Percentiles rank a stretch among this genome's conserved stretches.
Evolutionary conservation across 1,140 invertebrate genomes (phyloP).

Genomic region (Galleria mellonella): DNA sequence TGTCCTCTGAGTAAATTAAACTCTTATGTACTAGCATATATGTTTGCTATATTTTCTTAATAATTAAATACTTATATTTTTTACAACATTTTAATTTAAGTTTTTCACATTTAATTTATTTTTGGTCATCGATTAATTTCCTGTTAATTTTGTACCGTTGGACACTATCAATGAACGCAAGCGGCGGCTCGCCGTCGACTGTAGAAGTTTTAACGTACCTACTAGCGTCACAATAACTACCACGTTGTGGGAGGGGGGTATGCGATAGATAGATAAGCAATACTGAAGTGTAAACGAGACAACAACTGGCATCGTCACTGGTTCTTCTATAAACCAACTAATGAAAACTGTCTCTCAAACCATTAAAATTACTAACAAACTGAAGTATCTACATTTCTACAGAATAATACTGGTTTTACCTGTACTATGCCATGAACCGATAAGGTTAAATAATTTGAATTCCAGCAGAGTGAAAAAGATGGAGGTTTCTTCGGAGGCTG

Average conservation of each 20-base stretch:
- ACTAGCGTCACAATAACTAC: slow-evolving; percentile 37
- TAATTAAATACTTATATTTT: slow-evolving; percentile 5
- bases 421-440: slow-evolving; percentile 49
- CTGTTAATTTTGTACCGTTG: neutral
- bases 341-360: slow-evolving; percentile 43
- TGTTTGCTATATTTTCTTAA: neutral
- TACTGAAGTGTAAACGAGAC: slow-evolving; percentile 30
- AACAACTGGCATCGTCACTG: slow-evolving; percentile 30
- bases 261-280: slow-evolving; percentile 38
- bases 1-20: slow-evolving; percentile 1
- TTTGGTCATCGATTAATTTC: slow-evolving; percentile 4
- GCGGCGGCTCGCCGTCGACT: slow-evolving; percentile 54
- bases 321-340: slow-evolving; percentile 59
- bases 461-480: slow-evolving; percentile 67
- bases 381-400: slow-evolving; percentile 33
- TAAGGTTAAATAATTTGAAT: slow-evolving; percentile 60
- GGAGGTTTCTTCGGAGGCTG: slow-evolving; percentile 44
- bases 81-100: slow-evolving; percentile 11
- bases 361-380: slow-evolving; percentile 28
- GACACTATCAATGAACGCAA: slow-evolving; percentile 23
- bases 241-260: slow-evolving; percentile 46
- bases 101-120: slow-evolving; percentile 13
- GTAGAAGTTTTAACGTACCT: slow-evolving; percentile 48
- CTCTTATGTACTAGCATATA: neutral
- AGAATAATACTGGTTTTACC: slow-evolving; percentile 64